phyloP scores from a whole-genome alignment of 2,888 invertebrate species.

The Pheosia tremula region DNA sequence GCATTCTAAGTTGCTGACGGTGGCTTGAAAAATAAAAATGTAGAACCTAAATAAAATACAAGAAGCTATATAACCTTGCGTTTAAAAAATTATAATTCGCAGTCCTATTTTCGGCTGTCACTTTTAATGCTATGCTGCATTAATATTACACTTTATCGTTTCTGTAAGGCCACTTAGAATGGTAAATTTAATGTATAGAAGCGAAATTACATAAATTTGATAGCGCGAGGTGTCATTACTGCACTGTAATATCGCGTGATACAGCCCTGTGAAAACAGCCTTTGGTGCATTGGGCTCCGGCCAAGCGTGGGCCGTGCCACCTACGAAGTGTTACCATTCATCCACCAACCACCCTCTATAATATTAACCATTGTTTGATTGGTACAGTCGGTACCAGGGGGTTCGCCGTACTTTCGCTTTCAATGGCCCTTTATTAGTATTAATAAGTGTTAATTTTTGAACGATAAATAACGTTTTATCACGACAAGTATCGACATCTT shows the following conservation, averaged over 20 bases:
- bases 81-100: neutral
- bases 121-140: neutral
- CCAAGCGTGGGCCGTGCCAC: constrained; percentile 56
- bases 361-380: constrained; percentile 50
- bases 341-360: constrained; percentile 45
- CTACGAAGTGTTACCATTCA: constrained; percentile 75
- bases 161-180: constrained; percentile 10
- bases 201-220: constrained; percentile 22
- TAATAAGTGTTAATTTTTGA: constrained; percentile 22
- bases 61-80: neutral
- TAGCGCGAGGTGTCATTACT: constrained; percentile 46
- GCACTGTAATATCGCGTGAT: constrained; percentile 65
- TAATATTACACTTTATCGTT: constrained; percentile 9
- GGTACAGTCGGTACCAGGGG: constrained; percentile 61
- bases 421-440: constrained; percentile 16
- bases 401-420: constrained; percentile 26
- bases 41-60: neutral
- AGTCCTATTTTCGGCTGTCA: neutral
- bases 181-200: constrained; percentile 20
- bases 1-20: too few relatives aligned
- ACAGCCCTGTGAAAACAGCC: constrained; percentile 38
- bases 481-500: constrained; percentile 7
- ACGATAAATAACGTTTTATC: constrained; percentile 16
- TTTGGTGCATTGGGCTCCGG: constrained; percentile 61
- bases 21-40: too few relatives aligned